phyloP scores from a whole-genome alignment of 2,888 invertebrate species.

The Napeogenes inachia region DNA sequence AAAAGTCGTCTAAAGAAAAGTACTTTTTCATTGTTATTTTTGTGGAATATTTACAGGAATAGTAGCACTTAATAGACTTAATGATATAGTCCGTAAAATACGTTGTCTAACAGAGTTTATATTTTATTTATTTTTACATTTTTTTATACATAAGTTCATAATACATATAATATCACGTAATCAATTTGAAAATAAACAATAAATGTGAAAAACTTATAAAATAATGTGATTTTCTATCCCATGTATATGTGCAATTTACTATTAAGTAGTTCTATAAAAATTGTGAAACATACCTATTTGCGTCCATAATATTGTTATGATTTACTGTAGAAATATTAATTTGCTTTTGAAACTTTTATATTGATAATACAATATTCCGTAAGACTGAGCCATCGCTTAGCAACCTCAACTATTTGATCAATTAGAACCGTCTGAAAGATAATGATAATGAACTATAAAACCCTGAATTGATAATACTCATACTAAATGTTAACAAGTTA shows the following conservation, averaged over 20 bases:
- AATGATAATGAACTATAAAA: not conserved
- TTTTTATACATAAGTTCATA: too few relatives aligned
- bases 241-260: not conserved
- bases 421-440: not conserved
- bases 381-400: not conserved
- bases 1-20: not conserved
- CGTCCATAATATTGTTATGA: not conserved
- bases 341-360: not conserved
- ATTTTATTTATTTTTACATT: too few relatives aligned
- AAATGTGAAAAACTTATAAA: too few relatives aligned
- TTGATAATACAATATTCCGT: not conserved
- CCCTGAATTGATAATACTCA: too few relatives aligned
- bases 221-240: too few relatives aligned
- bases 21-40: not conserved
- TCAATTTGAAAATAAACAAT: too few relatives aligned
- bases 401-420: conserved; percentile 1
- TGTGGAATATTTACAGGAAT: too few relatives aligned
- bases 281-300: not conserved
- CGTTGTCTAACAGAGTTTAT: too few relatives aligned
- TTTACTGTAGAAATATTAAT: not conserved
- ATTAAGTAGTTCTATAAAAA: not conserved
- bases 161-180: too few relatives aligned
- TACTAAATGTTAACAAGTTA: too few relatives aligned
- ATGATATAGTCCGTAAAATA: too few relatives aligned
- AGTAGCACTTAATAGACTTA: too few relatives aligned